These are phyloP conservation scores for Centropus bengalensis DNA, from an alignment of 2,113 vertebrate species.

Conservation along the genomic window DNA sequence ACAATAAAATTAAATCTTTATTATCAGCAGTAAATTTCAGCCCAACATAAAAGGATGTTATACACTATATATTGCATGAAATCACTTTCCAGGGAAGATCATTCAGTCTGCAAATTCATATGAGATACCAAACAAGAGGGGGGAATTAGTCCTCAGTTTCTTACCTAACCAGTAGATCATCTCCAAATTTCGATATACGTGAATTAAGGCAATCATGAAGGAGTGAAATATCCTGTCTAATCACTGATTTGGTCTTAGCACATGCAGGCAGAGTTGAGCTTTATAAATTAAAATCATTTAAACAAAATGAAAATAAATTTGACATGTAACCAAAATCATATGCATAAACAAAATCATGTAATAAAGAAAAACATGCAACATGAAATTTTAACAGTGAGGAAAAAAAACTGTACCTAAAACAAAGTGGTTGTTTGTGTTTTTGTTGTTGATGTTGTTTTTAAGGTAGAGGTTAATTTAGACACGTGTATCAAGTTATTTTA, in stretches of 20 bases:
- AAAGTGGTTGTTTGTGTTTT: neutral
- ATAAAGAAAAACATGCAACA: conserved; percentile 1
- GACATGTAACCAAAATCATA: conserved; percentile 38
- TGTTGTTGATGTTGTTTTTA: neutral
- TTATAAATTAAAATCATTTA: conserved; percentile 70
- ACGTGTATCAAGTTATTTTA: neutral
- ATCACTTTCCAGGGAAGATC: conserved; percentile 24
- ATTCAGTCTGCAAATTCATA: conserved; percentile 17
- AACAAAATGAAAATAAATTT: conserved; percentile 65
- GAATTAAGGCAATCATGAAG: conserved; percentile 79
- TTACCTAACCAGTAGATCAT: conserved; percentile 87
- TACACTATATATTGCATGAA: conserved; percentile 48
- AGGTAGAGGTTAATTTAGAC: neutral
- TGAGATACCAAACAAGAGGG: neutral
- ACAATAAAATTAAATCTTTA: conserved; percentile 51
- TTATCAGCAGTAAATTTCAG: conserved; percentile 59
- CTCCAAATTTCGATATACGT: conserved; percentile 83
- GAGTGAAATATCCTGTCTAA: conserved; percentile 79
- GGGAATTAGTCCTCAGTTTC: conserved; percentile 44
- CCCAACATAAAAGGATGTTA: conserved; percentile 71
- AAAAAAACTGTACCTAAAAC: neutral
- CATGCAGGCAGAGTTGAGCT: conserved; percentile 91
- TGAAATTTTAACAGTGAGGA: neutral
- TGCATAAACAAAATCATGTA: neutral
- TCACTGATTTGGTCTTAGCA: conserved; percentile 83